phyloP scores from a whole-genome alignment of 2,888 invertebrate species.

The Venustoraphidia nigricollis region DNA sequence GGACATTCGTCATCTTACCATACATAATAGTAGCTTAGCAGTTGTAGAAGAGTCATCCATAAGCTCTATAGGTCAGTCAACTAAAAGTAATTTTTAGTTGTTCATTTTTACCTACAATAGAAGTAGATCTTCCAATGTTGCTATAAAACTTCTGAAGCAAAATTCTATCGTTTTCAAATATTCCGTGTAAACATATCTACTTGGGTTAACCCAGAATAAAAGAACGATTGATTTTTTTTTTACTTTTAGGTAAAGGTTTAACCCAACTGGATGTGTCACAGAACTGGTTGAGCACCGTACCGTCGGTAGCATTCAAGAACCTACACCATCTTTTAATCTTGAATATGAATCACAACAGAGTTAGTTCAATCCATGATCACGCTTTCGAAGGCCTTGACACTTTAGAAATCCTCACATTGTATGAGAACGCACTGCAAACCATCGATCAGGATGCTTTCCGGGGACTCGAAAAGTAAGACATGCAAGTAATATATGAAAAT shows the following conservation, averaged over 20 bases:
- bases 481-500: too few relatives aligned
- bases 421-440: conserved; percentile 67
- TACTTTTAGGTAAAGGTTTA: conserved; percentile 56
- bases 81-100: not conserved
- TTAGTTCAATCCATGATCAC: conserved; percentile 58
- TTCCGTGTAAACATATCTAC: too few relatives aligned
- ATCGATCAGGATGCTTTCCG: conserved; percentile 74
- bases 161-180: too few relatives aligned
- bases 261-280: conserved; percentile 80
- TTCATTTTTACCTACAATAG: too few relatives aligned
- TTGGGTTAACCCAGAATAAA: too few relatives aligned
- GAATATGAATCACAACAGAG: conserved; percentile 79
- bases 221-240: not conserved
- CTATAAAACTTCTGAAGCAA: too few relatives aligned
- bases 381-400: conserved; percentile 81
- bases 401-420: conserved; percentile 71
- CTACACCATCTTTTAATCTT: conserved; percentile 72
- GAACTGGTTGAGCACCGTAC: conserved; percentile 66
- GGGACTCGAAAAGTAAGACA: conserved; percentile 69
- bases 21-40: conserved; percentile 76
- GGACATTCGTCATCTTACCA: conserved; percentile 75
- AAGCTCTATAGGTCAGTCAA: conserved; percentile 62
- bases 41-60: conserved; percentile 77
- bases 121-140: too few relatives aligned
- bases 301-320: conserved; percentile 63